Percentiles rank a stretch among this genome's conserved stretches.
Conservation (phyloP, 2,797 vertebrate genomes). For the Siniperca undulata region DNA sequence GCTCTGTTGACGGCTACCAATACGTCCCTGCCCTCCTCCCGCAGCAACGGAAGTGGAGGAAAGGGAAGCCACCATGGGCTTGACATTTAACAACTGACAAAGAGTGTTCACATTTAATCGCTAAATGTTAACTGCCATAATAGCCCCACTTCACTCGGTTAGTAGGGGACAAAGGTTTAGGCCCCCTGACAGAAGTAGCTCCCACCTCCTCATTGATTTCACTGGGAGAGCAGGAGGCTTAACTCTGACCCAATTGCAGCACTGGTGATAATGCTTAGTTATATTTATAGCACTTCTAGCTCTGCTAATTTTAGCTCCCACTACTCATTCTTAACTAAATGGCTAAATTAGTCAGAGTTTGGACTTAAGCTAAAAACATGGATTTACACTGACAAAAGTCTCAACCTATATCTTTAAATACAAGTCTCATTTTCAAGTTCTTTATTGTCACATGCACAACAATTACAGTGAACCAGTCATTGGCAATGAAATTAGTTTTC, state of each 20-base stretch:
- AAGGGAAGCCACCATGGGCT: slow-evolving; percentile 66
- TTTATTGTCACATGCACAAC: no score
- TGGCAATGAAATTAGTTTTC: no score
- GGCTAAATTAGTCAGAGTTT: slow-evolving; percentile 36
- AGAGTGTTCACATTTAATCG: slow-evolving; percentile 84
- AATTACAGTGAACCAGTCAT: no score
- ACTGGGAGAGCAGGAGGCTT: slow-evolving; percentile 57
- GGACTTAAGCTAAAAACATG: slow-evolving; percentile 10
- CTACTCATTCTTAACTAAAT: slow-evolving; percentile 40
- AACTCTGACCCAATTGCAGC: slow-evolving; percentile 70
- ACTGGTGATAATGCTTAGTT: slow-evolving; percentile 56
- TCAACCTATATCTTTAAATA: slow-evolving; percentile 24
- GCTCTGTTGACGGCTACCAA: slow-evolving; percentile 55
- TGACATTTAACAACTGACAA: slow-evolving; percentile 87
- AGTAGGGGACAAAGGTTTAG: slow-evolving; percentile 62
- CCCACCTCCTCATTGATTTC: slow-evolving; percentile 63
- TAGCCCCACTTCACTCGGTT: slow-evolving; percentile 69
- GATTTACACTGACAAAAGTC: slow-evolving; percentile 28
- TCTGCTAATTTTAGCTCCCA: slow-evolving; percentile 53
- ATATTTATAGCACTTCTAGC: slow-evolving; percentile 62
- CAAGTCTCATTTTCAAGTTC: not conserved
- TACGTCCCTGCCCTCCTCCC: slow-evolving; percentile 41
- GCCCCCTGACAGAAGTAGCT: slow-evolving; percentile 51
- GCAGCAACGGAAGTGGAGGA: slow-evolving; percentile 29
- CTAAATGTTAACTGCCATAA: slow-evolving; percentile 84